phyloP scores from a whole-genome alignment of 2,888 invertebrate genomes.

The Kryphioiulus occultus region DNA sequence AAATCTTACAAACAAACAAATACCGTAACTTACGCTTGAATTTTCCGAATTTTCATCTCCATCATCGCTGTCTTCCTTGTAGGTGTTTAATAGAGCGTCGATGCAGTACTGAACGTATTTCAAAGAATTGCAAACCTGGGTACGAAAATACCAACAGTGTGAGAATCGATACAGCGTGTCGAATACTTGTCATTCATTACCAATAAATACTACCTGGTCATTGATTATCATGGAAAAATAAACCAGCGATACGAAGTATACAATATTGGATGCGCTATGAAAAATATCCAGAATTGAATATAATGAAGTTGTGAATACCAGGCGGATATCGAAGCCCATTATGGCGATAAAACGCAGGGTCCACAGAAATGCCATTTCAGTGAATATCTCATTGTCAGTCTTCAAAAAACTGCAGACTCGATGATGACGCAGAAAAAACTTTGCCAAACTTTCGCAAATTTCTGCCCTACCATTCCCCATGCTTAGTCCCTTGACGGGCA shows the following conservation, averaged over 20 bases:
- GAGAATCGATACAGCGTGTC: no score
- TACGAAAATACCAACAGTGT: neutral
- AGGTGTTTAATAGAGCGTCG: neutral
- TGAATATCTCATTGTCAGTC: neutral
- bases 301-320: neutral
- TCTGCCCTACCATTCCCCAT: neutral
- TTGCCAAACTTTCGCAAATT: neutral
- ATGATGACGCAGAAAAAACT: neutral
- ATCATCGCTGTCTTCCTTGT: neutral
- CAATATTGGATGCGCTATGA: neutral
- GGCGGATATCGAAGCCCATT: neutral
- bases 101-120: neutral
- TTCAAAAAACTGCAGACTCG: neutral
- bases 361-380: neutral
- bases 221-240: neutral
- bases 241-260: neutral
- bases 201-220: neutral
- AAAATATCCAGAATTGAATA: neutral
- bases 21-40: neutral
- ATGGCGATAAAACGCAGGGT: neutral
- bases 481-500: neutral
- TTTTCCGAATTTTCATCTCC: neutral
- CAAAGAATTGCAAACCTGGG: neutral
- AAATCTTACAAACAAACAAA: no score
- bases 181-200: no score